A percentile compares a stretch with the other conserved stretches of the same genome.
Conservation (phyloP, 2,888 invertebrate genomes). For the Metellina segmentata region DNA sequence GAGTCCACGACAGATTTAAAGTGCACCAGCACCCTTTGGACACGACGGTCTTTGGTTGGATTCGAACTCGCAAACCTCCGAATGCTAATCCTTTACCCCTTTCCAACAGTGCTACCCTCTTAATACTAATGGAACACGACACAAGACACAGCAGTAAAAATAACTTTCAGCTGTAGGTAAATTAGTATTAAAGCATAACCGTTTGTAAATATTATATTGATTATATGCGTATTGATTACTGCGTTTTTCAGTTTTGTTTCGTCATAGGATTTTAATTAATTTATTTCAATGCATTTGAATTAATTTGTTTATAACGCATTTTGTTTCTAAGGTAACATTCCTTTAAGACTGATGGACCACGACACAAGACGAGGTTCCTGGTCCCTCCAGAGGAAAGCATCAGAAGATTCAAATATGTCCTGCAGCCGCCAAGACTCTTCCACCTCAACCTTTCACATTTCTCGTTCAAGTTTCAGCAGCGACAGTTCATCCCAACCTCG, state of each 20-base stretch:
- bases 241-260: neutral
- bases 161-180: no score
- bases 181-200: no score
- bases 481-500: conserved; percentile 70
- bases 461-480: conserved; percentile 80
- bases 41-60: no score
- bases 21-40: no score
- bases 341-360: conserved; percentile 66
- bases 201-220: neutral
- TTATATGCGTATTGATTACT: neutral
- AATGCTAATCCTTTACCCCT: no score
- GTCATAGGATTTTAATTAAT: neutral
- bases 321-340: conserved; percentile 66
- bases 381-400: conserved; percentile 89
- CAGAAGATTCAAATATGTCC: conserved; percentile 94
- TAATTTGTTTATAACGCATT: neutral
- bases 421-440: conserved; percentile 94
- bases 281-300: neutral
- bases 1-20: no score
- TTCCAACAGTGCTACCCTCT: no score
- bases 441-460: conserved; percentile 93
- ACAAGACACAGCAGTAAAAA: no score
- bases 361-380: conserved; percentile 67
- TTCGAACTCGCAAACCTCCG: no score
- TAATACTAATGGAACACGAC: no score